Base-by-base conservation (phyloP, 2,797 vertebrate genomes). In the Toxotes lorentzi region DNA sequence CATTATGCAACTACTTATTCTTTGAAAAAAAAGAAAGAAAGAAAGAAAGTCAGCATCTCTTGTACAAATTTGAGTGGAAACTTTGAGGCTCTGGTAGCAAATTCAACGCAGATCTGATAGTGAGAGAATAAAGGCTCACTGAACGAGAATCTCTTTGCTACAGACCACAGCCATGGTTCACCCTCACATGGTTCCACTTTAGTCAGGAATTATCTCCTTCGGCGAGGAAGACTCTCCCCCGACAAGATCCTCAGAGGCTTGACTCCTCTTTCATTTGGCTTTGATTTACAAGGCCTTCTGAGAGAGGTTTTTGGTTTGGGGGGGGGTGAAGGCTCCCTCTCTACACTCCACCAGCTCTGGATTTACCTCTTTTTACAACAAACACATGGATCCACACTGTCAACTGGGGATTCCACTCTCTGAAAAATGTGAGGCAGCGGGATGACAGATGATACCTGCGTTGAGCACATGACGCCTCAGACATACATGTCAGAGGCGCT, bases 151-250 rank as follows among this genome's bases (percentile, higher is more conserved):
- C 72, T 85, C 74, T 62, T 24, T 14, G 30, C 47, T 38, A 6
- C 53, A 61, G 63, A 80, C 73, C 76, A 23, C 81, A 83, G 82
- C 58, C 35, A 6, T 17, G 24, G 71, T 63, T 80, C 27, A 0
- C 6, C 59, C 79, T 89, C 92, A 92, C 87, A 92, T 92, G 92
- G 82, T 92, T 94, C 88, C 79, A 90, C 85, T 94, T 93, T 89
- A 86, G 71, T 79, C 32, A 32, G 83, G 84, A 92, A 91, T 93
- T 71, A 91, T 90, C 87, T 91, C 79, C 74, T 79, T 84, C 23
- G 11, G 78, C 12, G 61, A 79, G 78, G 77, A 86, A 73, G 85
- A 81, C 78, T 82, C 68, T 86, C 70, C 73, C 23, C 78, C 66
- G 86, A 86, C 72, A 61, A 61, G 61, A 71, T 88, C 86, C 82